phyloP scores from a whole-genome alignment of 2,113 vertebrate genomes.

The Rallus limicola region DNA sequence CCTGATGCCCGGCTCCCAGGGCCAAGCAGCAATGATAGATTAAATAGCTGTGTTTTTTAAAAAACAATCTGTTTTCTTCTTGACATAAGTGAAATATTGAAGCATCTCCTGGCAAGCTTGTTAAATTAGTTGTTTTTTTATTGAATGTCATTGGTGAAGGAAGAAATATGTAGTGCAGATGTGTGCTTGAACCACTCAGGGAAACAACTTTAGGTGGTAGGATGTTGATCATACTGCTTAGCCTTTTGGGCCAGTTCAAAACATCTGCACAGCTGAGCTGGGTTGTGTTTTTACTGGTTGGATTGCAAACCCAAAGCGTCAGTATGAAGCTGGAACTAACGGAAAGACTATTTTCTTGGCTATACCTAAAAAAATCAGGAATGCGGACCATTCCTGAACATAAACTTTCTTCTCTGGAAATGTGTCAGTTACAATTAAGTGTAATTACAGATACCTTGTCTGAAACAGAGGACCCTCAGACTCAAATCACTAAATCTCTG shows the following conservation, averaged over 20 bases:
- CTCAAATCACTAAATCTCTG: not conserved
- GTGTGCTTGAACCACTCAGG: not conserved
- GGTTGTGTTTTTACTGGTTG: not conserved
- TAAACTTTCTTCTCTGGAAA: not conserved
- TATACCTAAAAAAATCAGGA: not conserved
- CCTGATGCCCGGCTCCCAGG: not conserved
- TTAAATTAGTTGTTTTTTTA: slow-evolving; percentile 1
- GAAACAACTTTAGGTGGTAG: not conserved
- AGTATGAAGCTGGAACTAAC: not conserved
- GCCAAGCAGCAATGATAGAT: not conserved
- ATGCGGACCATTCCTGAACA: not conserved
- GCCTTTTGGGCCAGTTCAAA: slow-evolving; percentile 4
- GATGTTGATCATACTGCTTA: not conserved
- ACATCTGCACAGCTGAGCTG: not conserved
- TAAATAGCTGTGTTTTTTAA: not conserved
- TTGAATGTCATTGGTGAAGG: not conserved
- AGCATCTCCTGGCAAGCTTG: not conserved
- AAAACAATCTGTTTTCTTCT: slow-evolving; percentile 18
- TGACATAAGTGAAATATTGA: not conserved
- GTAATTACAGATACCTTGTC: not conserved
- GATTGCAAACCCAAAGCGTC: not conserved
- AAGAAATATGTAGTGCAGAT: not conserved
- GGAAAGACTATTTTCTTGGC: not conserved
- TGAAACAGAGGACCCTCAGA: not conserved
- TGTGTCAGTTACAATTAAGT: not conserved